These are phyloP conservation scores for Melinopterus prodromus DNA, from an alignment of 2,888 invertebrate species.

Conservation along the genomic window DNA sequence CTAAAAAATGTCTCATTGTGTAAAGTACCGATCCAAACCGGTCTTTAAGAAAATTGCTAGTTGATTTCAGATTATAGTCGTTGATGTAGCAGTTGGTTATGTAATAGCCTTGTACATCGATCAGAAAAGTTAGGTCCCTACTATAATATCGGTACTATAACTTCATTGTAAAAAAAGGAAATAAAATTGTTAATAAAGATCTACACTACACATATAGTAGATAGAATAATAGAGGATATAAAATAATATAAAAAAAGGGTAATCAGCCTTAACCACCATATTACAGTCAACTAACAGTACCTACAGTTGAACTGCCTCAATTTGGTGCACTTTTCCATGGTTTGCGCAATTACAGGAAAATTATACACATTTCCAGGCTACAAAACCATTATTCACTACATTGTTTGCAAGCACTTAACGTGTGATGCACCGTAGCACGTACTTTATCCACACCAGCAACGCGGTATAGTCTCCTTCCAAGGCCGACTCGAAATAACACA, in stretches of 20 bases:
- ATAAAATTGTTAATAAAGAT: too few species aligned
- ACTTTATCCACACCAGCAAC: not conserved
- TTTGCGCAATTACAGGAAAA: not conserved
- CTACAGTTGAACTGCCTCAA: not conserved
- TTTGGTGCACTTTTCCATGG: not conserved
- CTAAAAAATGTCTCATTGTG: too few species aligned
- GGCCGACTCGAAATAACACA: not conserved
- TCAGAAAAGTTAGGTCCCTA: too few species aligned
- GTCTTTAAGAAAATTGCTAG: too few species aligned
- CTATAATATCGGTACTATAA: too few species aligned
- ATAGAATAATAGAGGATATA: not conserved
- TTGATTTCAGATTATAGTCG: too few species aligned
- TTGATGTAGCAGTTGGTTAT: too few species aligned
- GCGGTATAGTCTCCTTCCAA: not conserved
- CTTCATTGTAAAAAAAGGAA: too few species aligned
- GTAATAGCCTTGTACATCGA: too few species aligned
- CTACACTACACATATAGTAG: too few species aligned
- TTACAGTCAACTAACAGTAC: not conserved
- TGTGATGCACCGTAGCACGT: not conserved
- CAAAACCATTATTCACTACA: not conserved
- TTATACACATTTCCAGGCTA: not conserved
- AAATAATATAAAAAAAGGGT: not conserved
- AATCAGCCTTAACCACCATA: not conserved
- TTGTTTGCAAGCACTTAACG: constrained; percentile 4
- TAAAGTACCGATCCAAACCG: too few species aligned